Evolutionary conservation across 2,113 vertebrate species (phyloP).

Genomic region (Macquaria australasica): DNA sequence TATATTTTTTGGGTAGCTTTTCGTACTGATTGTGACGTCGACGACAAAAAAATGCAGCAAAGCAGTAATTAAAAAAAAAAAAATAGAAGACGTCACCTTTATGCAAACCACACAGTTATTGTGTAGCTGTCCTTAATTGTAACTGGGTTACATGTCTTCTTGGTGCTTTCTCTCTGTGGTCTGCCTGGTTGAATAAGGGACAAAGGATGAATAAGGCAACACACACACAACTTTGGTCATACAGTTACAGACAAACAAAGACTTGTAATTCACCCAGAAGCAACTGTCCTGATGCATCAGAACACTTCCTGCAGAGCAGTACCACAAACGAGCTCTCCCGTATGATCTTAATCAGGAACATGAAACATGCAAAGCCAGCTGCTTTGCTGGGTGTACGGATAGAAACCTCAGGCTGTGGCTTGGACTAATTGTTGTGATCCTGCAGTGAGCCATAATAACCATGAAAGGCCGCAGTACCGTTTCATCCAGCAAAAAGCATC

Average conservation of each 20-base stretch:
- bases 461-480: constrained; percentile 15
- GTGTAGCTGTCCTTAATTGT: neutral
- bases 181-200: constrained; percentile 6
- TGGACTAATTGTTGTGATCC: constrained; percentile 52
- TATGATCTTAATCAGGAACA: constrained; percentile 50
- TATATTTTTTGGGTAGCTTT: neutral
- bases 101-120: neutral
- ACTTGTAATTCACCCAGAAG: constrained; percentile 26
- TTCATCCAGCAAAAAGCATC: constrained; percentile 41
- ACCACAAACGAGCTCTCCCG: neutral
- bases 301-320: constrained; percentile 5
- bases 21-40: neutral
- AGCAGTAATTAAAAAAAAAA: neutral
- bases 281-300: constrained; percentile 23
- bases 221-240: constrained; percentile 7
- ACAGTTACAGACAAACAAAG: constrained; percentile 25
- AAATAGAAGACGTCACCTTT: neutral
- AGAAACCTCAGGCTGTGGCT: constrained; percentile 43
- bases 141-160: neutral
- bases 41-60: neutral
- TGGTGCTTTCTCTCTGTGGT: neutral
- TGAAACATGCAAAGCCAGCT: neutral
- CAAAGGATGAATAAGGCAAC: constrained; percentile 13
- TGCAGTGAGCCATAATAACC: constrained; percentile 43
- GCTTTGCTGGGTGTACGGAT: constrained; percentile 11